Base-by-base conservation (phyloP, 1,140 invertebrate genomes). In the Drosophila tani region DNA sequence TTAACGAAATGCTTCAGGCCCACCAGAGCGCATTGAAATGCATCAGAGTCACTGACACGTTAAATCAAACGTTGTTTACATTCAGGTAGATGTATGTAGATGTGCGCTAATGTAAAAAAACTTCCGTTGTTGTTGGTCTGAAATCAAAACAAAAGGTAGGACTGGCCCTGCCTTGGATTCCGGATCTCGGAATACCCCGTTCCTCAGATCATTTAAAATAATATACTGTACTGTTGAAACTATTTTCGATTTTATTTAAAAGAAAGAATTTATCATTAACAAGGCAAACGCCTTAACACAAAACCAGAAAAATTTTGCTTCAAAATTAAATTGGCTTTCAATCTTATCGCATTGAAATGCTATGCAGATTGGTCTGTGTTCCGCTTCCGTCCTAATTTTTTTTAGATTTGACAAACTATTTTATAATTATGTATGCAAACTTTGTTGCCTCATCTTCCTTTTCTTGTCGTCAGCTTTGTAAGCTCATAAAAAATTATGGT, bases 1-100 rank as follows among this genome's bases (percentile, higher is more conserved):
- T 73, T 47, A 80, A 29, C 67, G 49, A 62, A 82, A 70, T 79
- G 75, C 75, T 75, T 70, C 58, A 49, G 65, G 60, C n/a, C 51
- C 81, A 83, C 35, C 76, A 73, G 60, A 79, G 75, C 79, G 80
- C 74, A 75, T 55, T 51, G 58, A 78, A 82, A 81, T 75, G 80
- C 81, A 82, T 70, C 75, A 79, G 75, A 83, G 67, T 75, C 81
- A 83, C 76, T 67, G 55, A 35, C 57, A 47, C 46, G 64, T 35
- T 35, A 67, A 60, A 60, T 67, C 64, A 47, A 47, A 59, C 32
- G 40, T 59, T 47, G 19, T 38, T 38, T 32, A 38, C 32, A 40
- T 40, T 43, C 38, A 29, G 27, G 38, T 64, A 32, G 11, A 19
- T 40, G n/a, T n/a, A n/a, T n/a, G n/a, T n/a, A n/a, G n/a, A n/a